These are phyloP conservation scores for Nannoperca obscura DNA, from an alignment of 2,797 vertebrate species.

Conservation along the genomic window DNA sequence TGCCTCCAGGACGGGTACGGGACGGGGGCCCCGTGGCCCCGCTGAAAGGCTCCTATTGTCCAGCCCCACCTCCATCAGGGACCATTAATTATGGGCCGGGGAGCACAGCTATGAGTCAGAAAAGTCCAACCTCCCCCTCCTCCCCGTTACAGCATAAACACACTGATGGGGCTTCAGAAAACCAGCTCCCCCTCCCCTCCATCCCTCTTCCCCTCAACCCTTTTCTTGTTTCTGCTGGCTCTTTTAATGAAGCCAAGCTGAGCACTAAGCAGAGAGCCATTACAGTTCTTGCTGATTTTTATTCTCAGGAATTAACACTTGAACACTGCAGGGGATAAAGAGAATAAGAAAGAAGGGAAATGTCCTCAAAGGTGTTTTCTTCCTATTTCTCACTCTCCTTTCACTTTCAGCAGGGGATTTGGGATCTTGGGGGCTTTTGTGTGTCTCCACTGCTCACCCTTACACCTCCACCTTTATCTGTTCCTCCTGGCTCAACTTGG, in stretches of 20 bases:
- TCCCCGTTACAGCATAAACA: conserved; percentile 66
- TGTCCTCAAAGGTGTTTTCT: conserved; percentile 26
- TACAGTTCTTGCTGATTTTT: conserved; percentile 42
- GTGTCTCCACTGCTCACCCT: conserved; percentile 13
- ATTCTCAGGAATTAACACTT: conserved; percentile 43
- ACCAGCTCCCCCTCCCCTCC: conserved; percentile 24
- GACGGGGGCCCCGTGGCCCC: conserved; percentile 74
- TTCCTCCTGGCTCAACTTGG: not conserved
- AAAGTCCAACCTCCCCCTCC: conserved; percentile 45
- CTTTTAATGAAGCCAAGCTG: conserved; percentile 73
- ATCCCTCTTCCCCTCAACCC: not conserved
- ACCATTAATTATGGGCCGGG: conserved; percentile 96
- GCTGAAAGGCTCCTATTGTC: conserved; percentile 96
- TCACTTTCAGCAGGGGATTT: conserved; percentile 27
- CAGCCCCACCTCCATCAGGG: conserved; percentile 89
- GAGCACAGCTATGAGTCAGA: conserved; percentile 85
- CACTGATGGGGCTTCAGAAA: conserved; percentile 57
- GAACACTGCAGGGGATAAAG: conserved; percentile 33
- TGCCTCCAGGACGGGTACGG: conserved; percentile 83
- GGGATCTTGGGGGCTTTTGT: conserved; percentile 35
- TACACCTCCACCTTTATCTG: conserved; percentile 11
- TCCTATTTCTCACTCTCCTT: conserved; percentile 2
- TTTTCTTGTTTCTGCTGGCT: conserved; percentile 42
- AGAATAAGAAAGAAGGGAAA: conserved; percentile 28
- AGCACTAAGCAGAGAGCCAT: conserved; percentile 51